A percentile compares a stretch with the other conserved stretches of the same genome.
These are phyloP conservation scores for Octopus bimaculoides DNA, from an alignment of 1,140 invertebrate genomes.

Conservation along the genomic window DNA sequence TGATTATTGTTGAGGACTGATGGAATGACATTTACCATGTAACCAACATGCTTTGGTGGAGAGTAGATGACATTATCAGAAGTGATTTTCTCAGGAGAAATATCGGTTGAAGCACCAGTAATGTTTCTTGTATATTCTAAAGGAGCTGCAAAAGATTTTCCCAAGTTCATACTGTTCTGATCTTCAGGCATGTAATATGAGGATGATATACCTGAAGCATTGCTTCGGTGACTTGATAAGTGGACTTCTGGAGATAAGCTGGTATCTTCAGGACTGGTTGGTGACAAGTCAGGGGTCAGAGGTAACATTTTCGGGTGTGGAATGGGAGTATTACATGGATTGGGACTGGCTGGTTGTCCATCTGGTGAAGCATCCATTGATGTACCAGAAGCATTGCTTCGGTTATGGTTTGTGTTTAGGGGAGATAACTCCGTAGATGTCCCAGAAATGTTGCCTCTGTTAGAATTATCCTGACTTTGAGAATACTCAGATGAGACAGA, in stretches of 20 bases:
- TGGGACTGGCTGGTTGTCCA: not conserved
- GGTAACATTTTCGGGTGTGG: not conserved
- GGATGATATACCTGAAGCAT: too few relatives aligned
- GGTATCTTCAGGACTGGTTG: not conserved
- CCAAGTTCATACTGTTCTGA: too few relatives aligned
- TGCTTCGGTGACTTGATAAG: not conserved
- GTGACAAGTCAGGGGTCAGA: not conserved
- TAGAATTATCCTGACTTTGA: not conserved
- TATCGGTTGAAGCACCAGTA: not conserved
- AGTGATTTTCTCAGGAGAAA: not conserved
- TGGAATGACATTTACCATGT: too few relatives aligned
- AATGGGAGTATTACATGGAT: not conserved
- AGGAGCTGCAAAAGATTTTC: too few relatives aligned
- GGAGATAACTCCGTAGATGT: conserved; percentile 3
- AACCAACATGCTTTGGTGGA: too few relatives aligned
- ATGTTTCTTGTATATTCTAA: not conserved
- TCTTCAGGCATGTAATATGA: too few relatives aligned
- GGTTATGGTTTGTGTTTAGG: not conserved
- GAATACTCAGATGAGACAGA: not conserved
- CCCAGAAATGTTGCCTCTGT: not conserved
- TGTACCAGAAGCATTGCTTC: not conserved
- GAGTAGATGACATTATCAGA: too few relatives aligned
- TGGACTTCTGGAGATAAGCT: not conserved
- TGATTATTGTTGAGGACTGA: too few relatives aligned
- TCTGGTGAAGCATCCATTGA: not conserved